Percentiles rank a stretch among this genome's conserved stretches.
Conservation (phyloP, 2,797 vertebrate genomes). For the Oreochromis grahami region DNA sequence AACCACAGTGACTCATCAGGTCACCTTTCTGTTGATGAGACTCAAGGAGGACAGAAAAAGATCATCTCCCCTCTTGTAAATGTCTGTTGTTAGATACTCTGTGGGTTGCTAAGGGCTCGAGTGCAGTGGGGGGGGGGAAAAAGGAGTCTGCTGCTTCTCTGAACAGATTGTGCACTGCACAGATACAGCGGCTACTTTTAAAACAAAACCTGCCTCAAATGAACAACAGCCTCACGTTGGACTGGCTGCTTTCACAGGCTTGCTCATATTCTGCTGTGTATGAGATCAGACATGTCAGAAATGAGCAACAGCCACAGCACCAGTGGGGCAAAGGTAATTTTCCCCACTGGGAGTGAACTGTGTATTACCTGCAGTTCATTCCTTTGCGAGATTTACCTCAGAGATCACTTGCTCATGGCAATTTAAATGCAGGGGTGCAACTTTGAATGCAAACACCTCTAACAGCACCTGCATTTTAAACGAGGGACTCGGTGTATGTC, state of each 20-base stretch:
- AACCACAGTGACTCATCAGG: slow-evolving; percentile 53
- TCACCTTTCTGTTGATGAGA: slow-evolving; percentile 61
- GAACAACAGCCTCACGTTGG: background rate
- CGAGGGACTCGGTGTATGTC: background rate
- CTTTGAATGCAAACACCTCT: slow-evolving; percentile 16
- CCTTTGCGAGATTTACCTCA: slow-evolving; percentile 6
- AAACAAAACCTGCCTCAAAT: slow-evolving; percentile 43
- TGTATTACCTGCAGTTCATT: slow-evolving; percentile 31
- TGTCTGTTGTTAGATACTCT: slow-evolving; percentile 67
- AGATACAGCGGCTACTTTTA: slow-evolving; percentile 37
- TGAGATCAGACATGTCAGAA: background rate
- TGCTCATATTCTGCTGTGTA: background rate
- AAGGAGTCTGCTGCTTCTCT: slow-evolving; percentile 37
- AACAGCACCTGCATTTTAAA: slow-evolving; percentile 28
- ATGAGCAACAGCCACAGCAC: background rate
- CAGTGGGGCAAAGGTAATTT: slow-evolving; percentile 27
- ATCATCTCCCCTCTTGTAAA: slow-evolving; percentile 54
- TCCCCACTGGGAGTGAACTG: background rate
- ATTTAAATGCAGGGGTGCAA: slow-evolving; percentile 23
- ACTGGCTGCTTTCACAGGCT: slow-evolving; percentile 1
- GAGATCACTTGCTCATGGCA: slow-evolving; percentile 13
- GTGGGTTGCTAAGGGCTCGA: slow-evolving; percentile 65
- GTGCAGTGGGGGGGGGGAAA: slow-evolving; percentile 18
- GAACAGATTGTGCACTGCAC: slow-evolving; percentile 45
- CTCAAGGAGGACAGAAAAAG: slow-evolving; percentile 69